phyloP scores from a whole-genome alignment of 2,113 vertebrate species.

The Callospermophilus lateralis region DNA sequence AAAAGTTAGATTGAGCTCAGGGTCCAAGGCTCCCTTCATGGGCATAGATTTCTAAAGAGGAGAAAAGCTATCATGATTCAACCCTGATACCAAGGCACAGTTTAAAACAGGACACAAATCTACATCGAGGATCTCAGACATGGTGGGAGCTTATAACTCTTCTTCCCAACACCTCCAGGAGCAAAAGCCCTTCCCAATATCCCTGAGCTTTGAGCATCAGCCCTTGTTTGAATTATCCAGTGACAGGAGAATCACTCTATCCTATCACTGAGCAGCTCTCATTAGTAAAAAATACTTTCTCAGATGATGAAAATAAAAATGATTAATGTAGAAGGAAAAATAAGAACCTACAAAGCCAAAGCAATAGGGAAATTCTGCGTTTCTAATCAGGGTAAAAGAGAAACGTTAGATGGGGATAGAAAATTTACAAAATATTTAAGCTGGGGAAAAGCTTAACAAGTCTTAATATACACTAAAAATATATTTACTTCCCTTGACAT shows the following conservation, averaged over 20 bases:
- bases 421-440: conserved; percentile 10
- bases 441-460: not conserved
- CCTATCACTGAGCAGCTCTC: not conserved
- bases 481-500: conserved; percentile 63
- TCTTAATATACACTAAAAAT: conserved; percentile 39
- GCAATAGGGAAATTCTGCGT: not conserved
- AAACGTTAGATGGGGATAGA: not conserved
- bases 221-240: not conserved
- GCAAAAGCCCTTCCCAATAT: not conserved
- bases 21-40: not conserved
- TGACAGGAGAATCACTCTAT: conserved; percentile 1
- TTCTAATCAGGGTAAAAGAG: not conserved
- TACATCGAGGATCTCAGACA: not conserved
- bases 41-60: not conserved
- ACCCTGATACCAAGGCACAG: not conserved
- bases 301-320: conserved; percentile 28
- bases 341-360: not conserved
- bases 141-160: not conserved
- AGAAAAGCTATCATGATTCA: not conserved
- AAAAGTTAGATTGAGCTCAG: not conserved
- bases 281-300: conserved; percentile 12
- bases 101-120: not conserved
- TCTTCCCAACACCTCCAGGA: not conserved
- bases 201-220: not conserved
- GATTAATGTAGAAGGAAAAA: not conserved